Percentiles rank a stretch among this genome's conserved stretches.
Evolutionary conservation across 2,888 invertebrate genomes (phyloP).

Genomic region (Dastarcus helophoroides): DNA sequence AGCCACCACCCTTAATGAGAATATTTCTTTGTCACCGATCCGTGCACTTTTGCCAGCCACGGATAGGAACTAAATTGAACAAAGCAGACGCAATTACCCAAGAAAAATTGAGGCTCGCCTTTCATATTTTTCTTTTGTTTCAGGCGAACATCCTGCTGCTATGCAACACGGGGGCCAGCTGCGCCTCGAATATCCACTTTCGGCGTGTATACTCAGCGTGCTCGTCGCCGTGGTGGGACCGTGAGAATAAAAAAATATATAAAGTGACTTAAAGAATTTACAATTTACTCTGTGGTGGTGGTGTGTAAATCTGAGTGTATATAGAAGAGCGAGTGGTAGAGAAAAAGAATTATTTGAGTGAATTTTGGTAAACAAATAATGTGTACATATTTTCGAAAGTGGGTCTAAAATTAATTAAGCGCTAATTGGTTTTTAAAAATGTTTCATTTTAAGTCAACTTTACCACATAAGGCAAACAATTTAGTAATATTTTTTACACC

Average conservation of each 20-base stretch:
- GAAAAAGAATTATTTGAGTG: neutral
- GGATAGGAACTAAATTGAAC: too few relatives aligned
- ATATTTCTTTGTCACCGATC: slow-evolving; percentile 5
- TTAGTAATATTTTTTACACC: too few relatives aligned
- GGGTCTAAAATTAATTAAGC: too few relatives aligned
- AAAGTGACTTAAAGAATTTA: neutral
- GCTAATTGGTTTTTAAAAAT: too few relatives aligned
- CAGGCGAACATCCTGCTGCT: slow-evolving; percentile 77
- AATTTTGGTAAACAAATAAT: neutral
- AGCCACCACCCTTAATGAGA: too few relatives aligned
- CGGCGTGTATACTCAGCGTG: slow-evolving; percentile 58
- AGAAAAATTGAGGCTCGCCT: too few relatives aligned
- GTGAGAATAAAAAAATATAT: slow-evolving; percentile 23
- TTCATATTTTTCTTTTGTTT: slow-evolving; percentile 21
- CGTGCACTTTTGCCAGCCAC: slow-evolving; percentile 8
- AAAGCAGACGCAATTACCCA: too few relatives aligned
- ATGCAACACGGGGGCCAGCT: slow-evolving; percentile 73
- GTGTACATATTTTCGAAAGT: too few relatives aligned
- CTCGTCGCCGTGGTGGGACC: slow-evolving; percentile 49
- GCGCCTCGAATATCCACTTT: slow-evolving; percentile 58
- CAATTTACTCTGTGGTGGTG: neutral
- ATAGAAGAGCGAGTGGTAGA: neutral
- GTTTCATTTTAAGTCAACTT: too few relatives aligned
- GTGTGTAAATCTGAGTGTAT: slow-evolving; percentile 3
- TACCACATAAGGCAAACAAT: too few relatives aligned